Evolutionary conservation across 2,113 vertebrate genomes (phyloP).

Genomic region (Archocentrus centrarchus): DNA sequence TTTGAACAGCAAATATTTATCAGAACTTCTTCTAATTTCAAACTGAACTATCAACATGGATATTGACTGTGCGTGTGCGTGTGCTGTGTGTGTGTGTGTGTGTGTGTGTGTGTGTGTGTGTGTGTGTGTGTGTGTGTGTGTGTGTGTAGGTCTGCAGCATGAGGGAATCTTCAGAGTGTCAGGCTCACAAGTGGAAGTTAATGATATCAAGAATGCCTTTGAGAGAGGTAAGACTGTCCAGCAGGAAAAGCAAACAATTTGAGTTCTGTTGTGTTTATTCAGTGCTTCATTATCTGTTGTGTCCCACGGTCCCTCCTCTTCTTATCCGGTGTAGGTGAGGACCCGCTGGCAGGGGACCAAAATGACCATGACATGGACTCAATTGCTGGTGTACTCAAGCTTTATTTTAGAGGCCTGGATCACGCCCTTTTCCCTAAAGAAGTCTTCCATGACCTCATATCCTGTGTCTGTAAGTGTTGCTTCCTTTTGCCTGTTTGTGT

Average conservation of each 20-base stretch:
- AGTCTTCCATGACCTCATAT: conserved; percentile 96
- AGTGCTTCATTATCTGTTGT: background rate
- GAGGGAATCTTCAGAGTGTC: conserved; percentile 98
- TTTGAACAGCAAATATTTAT: background rate
- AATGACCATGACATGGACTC: conserved; percentile 99
- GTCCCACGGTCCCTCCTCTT: background rate
- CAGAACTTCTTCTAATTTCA: background rate
- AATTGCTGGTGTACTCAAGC: conserved; percentile 96
- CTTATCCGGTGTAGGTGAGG: conserved; percentile 84
- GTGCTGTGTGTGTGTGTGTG: too few relatives aligned
- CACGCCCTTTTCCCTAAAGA: conserved; percentile 97
- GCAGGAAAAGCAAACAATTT: conserved; percentile 15
- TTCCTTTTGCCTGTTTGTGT: conserved; percentile 61
- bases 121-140: conserved; percentile 8
- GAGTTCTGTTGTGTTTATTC: background rate
- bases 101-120: background rate
- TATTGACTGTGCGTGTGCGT: background rate
- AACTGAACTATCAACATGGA: background rate
- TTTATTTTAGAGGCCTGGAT: conserved; percentile 95
- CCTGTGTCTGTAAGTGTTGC: conserved; percentile 93
- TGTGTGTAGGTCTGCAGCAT: conserved; percentile 88
- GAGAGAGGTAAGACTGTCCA: conserved; percentile 87
- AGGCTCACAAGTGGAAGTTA: conserved; percentile 98
- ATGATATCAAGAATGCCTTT: conserved; percentile 99
- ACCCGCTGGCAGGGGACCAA: conserved; percentile 96